Evolutionary conservation across 2,888 invertebrate species (phyloP).

Genomic region (Campopleginae sp.): DNA sequence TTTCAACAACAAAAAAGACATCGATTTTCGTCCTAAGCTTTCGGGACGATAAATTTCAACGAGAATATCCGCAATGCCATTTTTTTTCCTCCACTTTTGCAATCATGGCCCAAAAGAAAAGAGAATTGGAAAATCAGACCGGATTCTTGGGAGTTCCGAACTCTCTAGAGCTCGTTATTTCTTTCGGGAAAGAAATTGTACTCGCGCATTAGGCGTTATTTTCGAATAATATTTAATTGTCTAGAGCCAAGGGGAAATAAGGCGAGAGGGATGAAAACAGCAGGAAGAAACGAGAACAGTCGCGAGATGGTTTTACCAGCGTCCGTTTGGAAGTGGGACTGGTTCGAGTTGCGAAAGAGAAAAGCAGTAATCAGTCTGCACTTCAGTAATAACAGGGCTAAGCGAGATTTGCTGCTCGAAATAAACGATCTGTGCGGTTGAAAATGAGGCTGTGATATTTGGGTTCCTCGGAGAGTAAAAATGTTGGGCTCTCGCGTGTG

Average conservation of each 20-base stretch:
- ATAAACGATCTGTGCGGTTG: conserved; percentile 64
- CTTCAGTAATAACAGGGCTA: conserved; percentile 66
- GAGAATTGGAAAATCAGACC: background rate
- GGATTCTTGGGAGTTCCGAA: background rate
- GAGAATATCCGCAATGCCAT: background rate
- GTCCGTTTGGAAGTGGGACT: conserved; percentile 36
- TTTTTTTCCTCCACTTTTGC: conserved; percentile 14
- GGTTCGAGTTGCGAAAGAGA: conserved; percentile 34
- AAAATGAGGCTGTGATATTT: conserved; percentile 55
- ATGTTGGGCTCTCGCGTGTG: conserved; percentile 62
- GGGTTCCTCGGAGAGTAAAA: conserved; percentile 38
- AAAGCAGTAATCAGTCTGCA: conserved; percentile 63
- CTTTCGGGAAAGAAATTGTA: conserved; percentile 33
- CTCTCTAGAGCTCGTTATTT: conserved; percentile 2
- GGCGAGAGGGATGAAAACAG: conserved; percentile 22
- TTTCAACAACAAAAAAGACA: background rate
- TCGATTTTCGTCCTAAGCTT: background rate
- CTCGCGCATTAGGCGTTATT: conserved; percentile 49
- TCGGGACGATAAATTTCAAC: conserved; percentile 14
- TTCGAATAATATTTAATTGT: conserved; percentile 45
- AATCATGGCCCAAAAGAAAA: background rate
- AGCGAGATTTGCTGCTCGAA: conserved; percentile 61
- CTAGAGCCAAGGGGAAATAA: conserved; percentile 3
- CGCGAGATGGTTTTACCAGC: conserved; percentile 23
- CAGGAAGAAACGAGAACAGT: background rate